Evolutionary conservation across 1,140 invertebrate species (phyloP), one percentile per base, ranked within the genome.

Genomic region (Pachyrhynchus sulphureomaculatus): DNA sequence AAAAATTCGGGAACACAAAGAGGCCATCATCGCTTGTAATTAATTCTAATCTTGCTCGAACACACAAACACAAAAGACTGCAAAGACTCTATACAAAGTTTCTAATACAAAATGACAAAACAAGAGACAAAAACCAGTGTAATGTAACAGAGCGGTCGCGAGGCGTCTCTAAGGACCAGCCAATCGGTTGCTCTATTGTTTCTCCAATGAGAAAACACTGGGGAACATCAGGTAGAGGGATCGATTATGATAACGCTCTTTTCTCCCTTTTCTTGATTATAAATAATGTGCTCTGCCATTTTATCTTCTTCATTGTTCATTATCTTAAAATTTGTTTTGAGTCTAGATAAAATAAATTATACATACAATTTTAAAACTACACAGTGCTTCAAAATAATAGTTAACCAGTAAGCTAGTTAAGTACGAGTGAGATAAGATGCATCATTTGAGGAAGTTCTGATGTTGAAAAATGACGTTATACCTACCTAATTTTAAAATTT

Each of bases 1-100:
- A 65, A 61, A 64, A 69, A 69, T 69, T 67, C 65, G 68, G 62
- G 65, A 69, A 64, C 66, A 65, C 70, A 71, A 68, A 71, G 69
- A 64, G 54, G 51, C 62, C 72, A 69, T 69, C 70, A 69, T 68
- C 66, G 68, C 69, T 72, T 71, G 70, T 73, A 73, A 73, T 73
- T 73, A 73, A 73, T 73, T 73, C 70, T 73, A 72, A 73, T 73
- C 72, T 72, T 68, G 72, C 71, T 70, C 63, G 66, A 73, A 65
- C 49, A 70, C 65, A 44, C 68, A 65, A 52, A 32, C 56, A 73
- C 71, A 73, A 73, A 71, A 63, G 67, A 56, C 45, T 15, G 61
- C 57, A 71, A 61, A 72, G 66, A 68, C 62, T 62, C 69, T 62
- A 65, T 67, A 72, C 72, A 70, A 73, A 72, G 67, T 73, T 72